Evolutionary conservation across 2,113 vertebrate species (phyloP).

Genomic region (Sprattus sprattus): DNA sequence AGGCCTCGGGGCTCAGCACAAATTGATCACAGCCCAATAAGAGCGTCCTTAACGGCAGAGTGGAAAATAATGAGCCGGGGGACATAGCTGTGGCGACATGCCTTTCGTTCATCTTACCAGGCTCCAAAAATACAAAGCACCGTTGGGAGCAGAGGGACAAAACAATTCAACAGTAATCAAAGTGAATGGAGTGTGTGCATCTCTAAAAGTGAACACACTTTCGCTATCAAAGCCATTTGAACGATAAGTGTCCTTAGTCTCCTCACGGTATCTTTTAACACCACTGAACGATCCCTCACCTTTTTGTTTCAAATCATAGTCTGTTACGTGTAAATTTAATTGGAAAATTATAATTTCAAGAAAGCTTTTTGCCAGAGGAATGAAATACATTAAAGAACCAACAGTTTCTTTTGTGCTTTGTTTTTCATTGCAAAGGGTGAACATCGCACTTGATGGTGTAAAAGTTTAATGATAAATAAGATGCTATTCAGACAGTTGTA

Average conservation of each 20-base stretch:
- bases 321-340: not conserved
- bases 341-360: not conserved
- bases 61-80: conserved; percentile 53
- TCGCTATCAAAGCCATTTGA: not conserved
- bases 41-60: conserved; percentile 30
- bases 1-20: conserved; percentile 63
- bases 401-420: not conserved
- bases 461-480: not conserved
- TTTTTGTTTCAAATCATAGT: not conserved
- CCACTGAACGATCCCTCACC: not conserved
- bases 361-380: not conserved
- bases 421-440: not conserved
- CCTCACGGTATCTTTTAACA: not conserved
- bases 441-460: not conserved
- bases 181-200: not conserved
- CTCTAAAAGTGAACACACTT: not conserved
- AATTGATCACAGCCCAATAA: conserved; percentile 38
- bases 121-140: not conserved
- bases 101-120: not conserved
- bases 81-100: conserved; percentile 7
- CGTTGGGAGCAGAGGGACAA: not conserved
- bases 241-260: not conserved
- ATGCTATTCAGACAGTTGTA: not conserved
- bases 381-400: not conserved
- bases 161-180: conserved; percentile 12